phyloP scores from a whole-genome alignment of 2,113 vertebrate genomes.

The Rhombomys opimus region DNA sequence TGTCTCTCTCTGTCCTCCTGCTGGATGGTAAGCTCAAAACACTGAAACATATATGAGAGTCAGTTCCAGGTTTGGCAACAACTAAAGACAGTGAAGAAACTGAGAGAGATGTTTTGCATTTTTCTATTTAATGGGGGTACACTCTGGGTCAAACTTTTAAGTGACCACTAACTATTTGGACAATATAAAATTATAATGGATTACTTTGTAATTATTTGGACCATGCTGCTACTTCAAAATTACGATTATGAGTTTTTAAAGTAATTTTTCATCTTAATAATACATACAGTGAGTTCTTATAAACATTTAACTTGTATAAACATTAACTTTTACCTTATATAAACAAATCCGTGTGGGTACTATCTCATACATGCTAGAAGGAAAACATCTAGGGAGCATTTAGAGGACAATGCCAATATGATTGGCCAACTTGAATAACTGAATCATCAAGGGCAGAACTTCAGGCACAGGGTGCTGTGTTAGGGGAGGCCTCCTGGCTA shows the following conservation, averaged over 20 bases:
- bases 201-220: background rate
- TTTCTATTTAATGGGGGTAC: background rate
- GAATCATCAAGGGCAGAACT: background rate
- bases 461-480: background rate
- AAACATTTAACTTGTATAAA: conserved; percentile 31
- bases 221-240: background rate
- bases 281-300: conserved; percentile 50
- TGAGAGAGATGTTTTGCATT: background rate
- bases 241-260: conserved; percentile 43
- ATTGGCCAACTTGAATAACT: background rate
- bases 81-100: background rate
- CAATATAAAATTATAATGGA: background rate
- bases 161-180: conserved; percentile 25
- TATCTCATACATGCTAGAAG: background rate
- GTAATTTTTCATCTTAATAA: conserved; percentile 51
- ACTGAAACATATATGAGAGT: conserved; percentile 13
- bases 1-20: conserved; percentile 24
- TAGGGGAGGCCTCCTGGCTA: background rate
- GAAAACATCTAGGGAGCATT: background rate
- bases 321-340: background rate
- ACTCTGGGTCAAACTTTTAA: background rate
- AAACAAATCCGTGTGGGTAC: background rate
- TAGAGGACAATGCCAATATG: background rate
- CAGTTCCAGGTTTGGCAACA: background rate
- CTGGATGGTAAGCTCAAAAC: conserved; percentile 17